Evolutionary conservation across 2,113 vertebrate species (phyloP).

Genomic region (Desmodus rotundus): DNA sequence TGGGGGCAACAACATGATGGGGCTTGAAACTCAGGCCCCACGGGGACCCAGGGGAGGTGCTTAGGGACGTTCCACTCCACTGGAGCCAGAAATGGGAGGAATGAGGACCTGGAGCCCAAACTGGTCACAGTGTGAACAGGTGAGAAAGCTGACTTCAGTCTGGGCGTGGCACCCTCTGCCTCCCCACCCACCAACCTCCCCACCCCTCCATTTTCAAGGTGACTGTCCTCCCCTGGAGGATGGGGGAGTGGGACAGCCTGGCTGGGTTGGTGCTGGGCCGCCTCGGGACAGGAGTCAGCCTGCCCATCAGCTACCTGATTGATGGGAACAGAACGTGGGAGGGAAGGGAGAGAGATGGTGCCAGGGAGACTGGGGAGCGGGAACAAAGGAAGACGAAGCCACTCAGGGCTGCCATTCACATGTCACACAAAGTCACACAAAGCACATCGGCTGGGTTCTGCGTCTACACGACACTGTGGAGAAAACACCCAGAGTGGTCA

Average conservation of each 20-base stretch:
- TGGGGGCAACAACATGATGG: background rate
- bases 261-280: background rate
- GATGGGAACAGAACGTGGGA: background rate
- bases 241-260: rapidly evolving
- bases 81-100: background rate
- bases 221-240: background rate
- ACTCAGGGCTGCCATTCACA: background rate
- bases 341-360: background rate
- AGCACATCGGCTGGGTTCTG: background rate
- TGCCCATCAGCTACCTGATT: background rate
- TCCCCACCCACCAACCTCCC: background rate
- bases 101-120: background rate
- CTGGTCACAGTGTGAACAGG: background rate
- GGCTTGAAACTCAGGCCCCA: background rate
- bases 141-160: background rate
- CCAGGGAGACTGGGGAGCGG: background rate
- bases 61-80: background rate
- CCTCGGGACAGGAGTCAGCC: background rate
- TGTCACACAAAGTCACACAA: background rate
- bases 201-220: background rate
- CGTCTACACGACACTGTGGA: background rate
- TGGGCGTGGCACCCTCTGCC: background rate
- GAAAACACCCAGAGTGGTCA: background rate
- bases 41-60: no score
- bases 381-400: background rate